Percentiles rank a stretch among this genome's conserved stretches.
These are phyloP conservation scores for Limanda limanda DNA, from an alignment of 2,113 vertebrate genomes.

Conservation along the genomic window DNA sequence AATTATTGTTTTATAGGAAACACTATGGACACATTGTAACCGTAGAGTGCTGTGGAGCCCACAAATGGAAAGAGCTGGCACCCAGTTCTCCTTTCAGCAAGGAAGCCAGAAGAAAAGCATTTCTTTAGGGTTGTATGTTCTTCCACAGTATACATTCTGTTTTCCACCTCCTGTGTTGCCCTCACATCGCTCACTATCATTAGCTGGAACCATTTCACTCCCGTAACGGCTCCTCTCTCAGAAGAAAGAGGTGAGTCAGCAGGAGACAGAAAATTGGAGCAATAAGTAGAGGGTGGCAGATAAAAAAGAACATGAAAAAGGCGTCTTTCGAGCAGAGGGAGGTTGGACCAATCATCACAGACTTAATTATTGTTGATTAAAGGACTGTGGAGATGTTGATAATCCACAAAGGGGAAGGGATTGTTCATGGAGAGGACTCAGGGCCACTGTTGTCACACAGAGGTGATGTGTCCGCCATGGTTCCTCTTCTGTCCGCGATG, in stretches of 20 bases:
- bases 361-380: conserved; percentile 24
- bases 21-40: too few relatives aligned
- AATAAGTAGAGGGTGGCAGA: conserved; percentile 50
- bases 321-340: conserved; percentile 10
- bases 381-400: background rate
- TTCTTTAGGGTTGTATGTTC: background rate
- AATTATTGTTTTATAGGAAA: too few relatives aligned
- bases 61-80: background rate
- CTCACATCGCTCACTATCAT: background rate
- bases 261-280: conserved; percentile 54
- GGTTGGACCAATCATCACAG: conserved; percentile 16
- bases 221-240: conserved; percentile 32
- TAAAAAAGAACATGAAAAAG: conserved; percentile 7
- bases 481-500: conserved; percentile 41
- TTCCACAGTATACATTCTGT: background rate
- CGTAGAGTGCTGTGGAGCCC: background rate
- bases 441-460: conserved; percentile 45
- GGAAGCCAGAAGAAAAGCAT: background rate
- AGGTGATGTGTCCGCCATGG: conserved; percentile 20
- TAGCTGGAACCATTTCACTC: conserved; percentile 41
- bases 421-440: background rate
- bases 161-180: conserved; percentile 8
- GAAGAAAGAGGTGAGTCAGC: conserved; percentile 63
- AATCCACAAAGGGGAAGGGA: background rate
- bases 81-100: background rate